These are phyloP conservation scores for Hirundo rustica DNA, from an alignment of 2,797 vertebrate species.

Conservation along the genomic window DNA sequence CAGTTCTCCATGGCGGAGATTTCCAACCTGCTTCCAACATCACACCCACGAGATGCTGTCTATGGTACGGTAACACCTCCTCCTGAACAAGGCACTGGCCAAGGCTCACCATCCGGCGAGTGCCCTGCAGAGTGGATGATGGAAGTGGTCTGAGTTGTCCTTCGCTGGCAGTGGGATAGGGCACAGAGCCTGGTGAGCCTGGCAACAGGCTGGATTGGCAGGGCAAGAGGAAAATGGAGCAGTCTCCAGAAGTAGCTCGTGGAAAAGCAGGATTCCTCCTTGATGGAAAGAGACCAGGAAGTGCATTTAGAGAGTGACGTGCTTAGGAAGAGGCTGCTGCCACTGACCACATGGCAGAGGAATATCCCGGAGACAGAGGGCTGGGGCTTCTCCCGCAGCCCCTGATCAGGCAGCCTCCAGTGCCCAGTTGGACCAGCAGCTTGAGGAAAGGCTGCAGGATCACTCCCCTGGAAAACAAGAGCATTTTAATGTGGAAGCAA, in stretches of 20 bases:
- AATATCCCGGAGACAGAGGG: not conserved
- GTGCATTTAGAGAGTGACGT: not conserved
- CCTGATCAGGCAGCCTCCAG: not conserved
- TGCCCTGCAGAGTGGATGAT: not conserved
- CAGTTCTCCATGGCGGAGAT: constrained; percentile 16
- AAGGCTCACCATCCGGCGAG: not conserved
- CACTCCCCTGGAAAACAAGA: constrained; percentile 20
- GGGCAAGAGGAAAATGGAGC: not conserved
- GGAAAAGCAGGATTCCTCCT: not conserved
- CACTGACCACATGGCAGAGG: not conserved
- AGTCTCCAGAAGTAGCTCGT: not conserved
- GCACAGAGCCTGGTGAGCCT: not conserved
- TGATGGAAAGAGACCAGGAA: not conserved
- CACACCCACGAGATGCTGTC: not conserved
- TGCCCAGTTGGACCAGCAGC: not conserved
- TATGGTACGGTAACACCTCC: not conserved
- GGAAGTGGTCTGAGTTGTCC: not conserved
- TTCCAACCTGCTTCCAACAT: not conserved
- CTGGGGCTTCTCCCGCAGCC: not conserved
- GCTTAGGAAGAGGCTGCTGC: not conserved
- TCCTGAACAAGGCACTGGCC: not conserved
- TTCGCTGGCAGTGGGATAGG: not conserved
- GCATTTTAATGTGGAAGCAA: constrained; percentile 15
- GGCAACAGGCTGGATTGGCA: not conserved
- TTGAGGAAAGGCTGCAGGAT: constrained; percentile 18